A percentile compares a stretch with the other conserved stretches of the same genome.
phyloP scores from a whole-genome alignment of 2,888 invertebrate species.

The Ypsolopha scabrella region DNA sequence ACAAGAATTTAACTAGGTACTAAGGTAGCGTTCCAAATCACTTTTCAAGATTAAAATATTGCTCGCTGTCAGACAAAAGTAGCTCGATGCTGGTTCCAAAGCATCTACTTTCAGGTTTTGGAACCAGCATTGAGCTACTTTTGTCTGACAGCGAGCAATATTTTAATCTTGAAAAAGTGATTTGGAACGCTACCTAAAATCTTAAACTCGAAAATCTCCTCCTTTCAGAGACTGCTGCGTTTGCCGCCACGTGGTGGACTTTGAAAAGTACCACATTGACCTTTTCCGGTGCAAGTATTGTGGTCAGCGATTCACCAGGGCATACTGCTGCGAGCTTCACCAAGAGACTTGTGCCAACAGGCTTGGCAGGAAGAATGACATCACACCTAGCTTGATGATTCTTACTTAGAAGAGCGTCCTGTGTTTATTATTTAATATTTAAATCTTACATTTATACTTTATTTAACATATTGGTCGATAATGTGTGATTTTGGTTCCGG shows the following conservation, averaged over 20 bases:
- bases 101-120: too few relatives aligned
- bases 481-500: neutral
- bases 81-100: too few relatives aligned
- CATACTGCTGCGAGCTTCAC: conserved; percentile 54
- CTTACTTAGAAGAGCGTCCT: conserved; percentile 14
- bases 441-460: neutral
- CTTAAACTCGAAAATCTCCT: neutral
- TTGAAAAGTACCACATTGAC: conserved; percentile 12
- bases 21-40: too few relatives aligned
- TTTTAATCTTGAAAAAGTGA: too few relatives aligned
- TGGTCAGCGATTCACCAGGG: conserved; percentile 42
- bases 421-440: too few relatives aligned
- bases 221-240: conserved; percentile 41
- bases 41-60: too few relatives aligned
- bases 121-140: too few relatives aligned
- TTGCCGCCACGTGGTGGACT: conserved; percentile 37
- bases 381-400: conserved; percentile 25
- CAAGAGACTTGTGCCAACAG: conserved; percentile 34
- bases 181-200: too few relatives aligned
- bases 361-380: conserved; percentile 22
- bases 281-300: conserved; percentile 42
- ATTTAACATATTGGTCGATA: neutral
- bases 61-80: too few relatives aligned
- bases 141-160: too few relatives aligned
- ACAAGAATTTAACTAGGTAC: too few relatives aligned